These are phyloP conservation scores for Pseudonaja textilis DNA, from an alignment of 2,113 vertebrate genomes.

Conservation along the genomic window DNA sequence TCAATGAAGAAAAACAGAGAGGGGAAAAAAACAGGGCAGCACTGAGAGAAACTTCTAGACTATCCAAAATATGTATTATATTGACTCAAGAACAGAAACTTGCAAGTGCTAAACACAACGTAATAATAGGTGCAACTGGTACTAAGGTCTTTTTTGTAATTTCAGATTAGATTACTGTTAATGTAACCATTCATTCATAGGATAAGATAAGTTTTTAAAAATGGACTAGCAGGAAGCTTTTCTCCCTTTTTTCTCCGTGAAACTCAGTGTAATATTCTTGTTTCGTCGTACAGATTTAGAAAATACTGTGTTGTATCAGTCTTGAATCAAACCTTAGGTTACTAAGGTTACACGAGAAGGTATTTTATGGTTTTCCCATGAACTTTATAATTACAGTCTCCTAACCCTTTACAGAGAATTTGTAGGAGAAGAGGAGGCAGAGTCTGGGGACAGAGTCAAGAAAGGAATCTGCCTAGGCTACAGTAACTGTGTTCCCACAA, in stretches of 20 bases:
- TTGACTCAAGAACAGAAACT: neutral
- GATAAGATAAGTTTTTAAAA: neutral
- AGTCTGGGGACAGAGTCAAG: neutral
- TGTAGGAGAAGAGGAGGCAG: neutral
- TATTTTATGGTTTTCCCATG: neutral
- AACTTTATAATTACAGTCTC: neutral
- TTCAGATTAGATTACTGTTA: neutral
- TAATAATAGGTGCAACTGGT: neutral
- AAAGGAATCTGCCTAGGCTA: neutral
- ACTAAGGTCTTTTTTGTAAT: neutral
- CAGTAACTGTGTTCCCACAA: neutral
- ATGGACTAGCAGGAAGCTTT: neutral
- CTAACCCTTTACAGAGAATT: neutral
- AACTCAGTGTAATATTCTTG: neutral
- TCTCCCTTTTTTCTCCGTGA: neutral
- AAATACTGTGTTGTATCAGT: neutral
- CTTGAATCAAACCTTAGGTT: neutral
- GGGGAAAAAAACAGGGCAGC: neutral
- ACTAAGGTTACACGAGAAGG: neutral
- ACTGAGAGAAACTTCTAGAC: neutral
- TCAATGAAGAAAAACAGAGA: conserved; percentile 1
- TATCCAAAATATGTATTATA: neutral
- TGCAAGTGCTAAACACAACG: neutral
- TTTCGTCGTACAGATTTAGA: neutral
- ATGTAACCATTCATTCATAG: neutral